phyloP scores from a whole-genome alignment of 2,113 vertebrate genomes.

The Oenanthe oenanthe region DNA sequence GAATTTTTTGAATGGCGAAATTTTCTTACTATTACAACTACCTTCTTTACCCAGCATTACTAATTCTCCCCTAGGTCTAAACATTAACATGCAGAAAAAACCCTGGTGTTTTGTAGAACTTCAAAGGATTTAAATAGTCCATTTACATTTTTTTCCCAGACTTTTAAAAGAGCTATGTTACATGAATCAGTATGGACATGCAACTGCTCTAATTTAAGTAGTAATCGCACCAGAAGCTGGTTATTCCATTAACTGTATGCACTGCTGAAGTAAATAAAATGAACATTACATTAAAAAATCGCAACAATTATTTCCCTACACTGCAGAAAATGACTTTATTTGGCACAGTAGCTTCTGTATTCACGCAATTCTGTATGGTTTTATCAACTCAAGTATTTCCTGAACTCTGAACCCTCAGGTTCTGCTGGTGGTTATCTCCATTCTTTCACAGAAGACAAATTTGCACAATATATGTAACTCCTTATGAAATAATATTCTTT shows the following conservation, averaged over 20 bases:
- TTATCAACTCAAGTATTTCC: not conserved
- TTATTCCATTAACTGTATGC: not conserved
- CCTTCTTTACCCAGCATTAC: not conserved
- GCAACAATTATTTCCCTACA: not conserved
- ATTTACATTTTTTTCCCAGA: slow-evolving; percentile 1
- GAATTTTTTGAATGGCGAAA: not conserved
- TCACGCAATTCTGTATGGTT: not conserved
- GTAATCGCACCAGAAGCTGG: not conserved
- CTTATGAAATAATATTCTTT: not conserved
- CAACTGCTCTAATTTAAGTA: not conserved
- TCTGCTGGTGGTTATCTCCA: not conserved
- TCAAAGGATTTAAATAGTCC: not conserved
- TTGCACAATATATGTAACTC: not conserved
- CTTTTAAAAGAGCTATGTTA: not conserved
- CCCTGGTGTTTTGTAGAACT: not conserved
- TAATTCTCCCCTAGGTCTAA: not conserved
- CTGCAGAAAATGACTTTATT: not conserved
- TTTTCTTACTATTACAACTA: not conserved
- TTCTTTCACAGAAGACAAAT: not conserved
- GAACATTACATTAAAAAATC: not conserved
- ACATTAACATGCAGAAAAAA: not conserved
- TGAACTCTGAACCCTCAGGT: fast-evolving
- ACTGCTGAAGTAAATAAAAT: not conserved
- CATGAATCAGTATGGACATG: not conserved
- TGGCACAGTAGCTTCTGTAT: not conserved